Base-by-base conservation (phyloP, 92 coral and sea anemone genomes). In the Paramuricea clavata region DNA sequence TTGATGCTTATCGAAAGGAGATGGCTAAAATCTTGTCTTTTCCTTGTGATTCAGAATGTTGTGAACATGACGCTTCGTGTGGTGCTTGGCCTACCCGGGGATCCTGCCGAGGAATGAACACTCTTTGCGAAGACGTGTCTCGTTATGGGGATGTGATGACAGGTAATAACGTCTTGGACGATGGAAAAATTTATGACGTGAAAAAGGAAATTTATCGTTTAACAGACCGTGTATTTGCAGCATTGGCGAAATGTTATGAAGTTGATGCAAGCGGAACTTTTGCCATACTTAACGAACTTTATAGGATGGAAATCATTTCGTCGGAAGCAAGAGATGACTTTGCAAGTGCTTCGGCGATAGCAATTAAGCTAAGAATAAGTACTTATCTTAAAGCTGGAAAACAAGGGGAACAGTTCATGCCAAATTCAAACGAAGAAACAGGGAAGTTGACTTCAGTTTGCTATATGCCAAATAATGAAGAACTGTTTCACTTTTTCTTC, bases 401-500 rank as follows among this genome's bases (percentile, higher is more conserved):
- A 52, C 82, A 76, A 23, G 44, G 64, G 21, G 82, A 76, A 32
- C 35, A 76, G 22, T 35, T 76, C 0, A 76, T 2, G 6, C 26
- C 82, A 17, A 76, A 22, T 22, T 23, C 81, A 6, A 32, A 47
- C 17, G 81, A 47, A 74, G 41, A 17, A 49, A 65, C 72, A 28
- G 39, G n/a, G 22, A 65, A 65, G 12, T 16, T 33, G 72, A 50
- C 67, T 8, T 76, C 26, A 21, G 13, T 56, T 76, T 52, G 28
- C 27, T 23, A 52, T 26, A 76, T 76, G 67, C 69, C 82, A 32
- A 52, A 32, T 8, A 68, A 76, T 10, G 32, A 76, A 42, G 82
- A 76, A 28, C 47, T 76, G 82, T 76, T 76, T 60, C 82, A 76
- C 52, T 76, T 76, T 32, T 76, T 76, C 82, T 76, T 27, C 23